A percentile compares a stretch with the other conserved stretches of the same genome.
Conservation (phyloP, 2,797 vertebrate genomes). For the Enoplosus armatus region DNA sequence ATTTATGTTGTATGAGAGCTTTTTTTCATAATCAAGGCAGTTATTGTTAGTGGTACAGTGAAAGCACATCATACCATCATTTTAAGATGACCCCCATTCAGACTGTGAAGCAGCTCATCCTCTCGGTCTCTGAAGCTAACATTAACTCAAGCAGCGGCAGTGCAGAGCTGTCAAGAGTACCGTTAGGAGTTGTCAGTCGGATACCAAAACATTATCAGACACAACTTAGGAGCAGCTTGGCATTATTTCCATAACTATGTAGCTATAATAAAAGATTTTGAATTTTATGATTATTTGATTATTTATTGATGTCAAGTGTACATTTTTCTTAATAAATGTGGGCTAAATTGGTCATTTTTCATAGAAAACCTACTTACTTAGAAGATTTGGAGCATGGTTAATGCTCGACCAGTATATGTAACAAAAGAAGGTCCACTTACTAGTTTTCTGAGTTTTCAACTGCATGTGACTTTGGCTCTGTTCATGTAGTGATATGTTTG, state of each 20-base stretch:
- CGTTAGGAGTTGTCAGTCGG: neutral
- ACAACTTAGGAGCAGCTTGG: neutral
- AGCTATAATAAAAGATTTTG: neutral
- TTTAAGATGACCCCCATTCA: conserved; percentile 9
- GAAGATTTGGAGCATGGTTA: neutral
- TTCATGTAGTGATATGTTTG: neutral
- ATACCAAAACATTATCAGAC: neutral
- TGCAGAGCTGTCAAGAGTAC: neutral
- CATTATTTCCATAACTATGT: neutral
- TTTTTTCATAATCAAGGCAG: neutral
- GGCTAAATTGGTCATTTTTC: neutral
- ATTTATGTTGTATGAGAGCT: neutral
- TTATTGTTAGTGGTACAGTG: neutral
- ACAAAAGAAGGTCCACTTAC: neutral
- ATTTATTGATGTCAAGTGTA: neutral
- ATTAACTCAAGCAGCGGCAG: neutral
- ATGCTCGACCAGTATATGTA: neutral
- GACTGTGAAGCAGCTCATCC: neutral
- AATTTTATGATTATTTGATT: neutral
- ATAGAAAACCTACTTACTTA: neutral
- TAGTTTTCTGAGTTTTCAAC: neutral
- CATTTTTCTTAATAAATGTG: neutral
- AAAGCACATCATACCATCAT: neutral
- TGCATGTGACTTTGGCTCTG: neutral
- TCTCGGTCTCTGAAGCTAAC: conserved; percentile 2